These are phyloP conservation scores for Clarias platycephalus DNA, from an alignment of 2,797 vertebrate genomes.

Conservation along the genomic window DNA sequence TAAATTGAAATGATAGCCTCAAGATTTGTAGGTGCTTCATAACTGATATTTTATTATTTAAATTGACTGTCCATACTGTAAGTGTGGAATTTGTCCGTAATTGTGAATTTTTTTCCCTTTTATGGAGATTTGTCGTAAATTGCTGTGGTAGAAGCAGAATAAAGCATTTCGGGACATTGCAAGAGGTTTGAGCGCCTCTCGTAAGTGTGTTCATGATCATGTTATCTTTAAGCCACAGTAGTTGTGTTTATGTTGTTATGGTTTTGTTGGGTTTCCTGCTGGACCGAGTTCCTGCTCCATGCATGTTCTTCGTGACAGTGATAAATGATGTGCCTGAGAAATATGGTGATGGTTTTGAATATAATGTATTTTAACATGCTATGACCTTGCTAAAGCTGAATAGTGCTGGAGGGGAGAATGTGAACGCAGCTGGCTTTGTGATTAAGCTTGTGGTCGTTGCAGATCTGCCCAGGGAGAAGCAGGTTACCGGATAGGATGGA, in stretches of 20 bases:
- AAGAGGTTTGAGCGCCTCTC: no score
- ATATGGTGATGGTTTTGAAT: background rate
- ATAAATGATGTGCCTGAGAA: slow-evolving; percentile 43
- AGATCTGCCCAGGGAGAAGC: slow-evolving; percentile 44
- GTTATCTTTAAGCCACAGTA: background rate
- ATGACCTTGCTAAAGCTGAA: background rate
- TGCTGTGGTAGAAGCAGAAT: no score
- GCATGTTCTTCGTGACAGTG: slow-evolving; percentile 33
- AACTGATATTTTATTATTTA: no score
- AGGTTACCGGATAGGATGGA: slow-evolving; percentile 39
- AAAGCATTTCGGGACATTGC: no score
- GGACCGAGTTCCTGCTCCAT: slow-evolving; percentile 1
- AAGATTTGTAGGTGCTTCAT: no score
- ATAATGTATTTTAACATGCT: background rate
- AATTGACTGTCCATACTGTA: no score
- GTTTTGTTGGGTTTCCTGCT: slow-evolving; percentile 31
- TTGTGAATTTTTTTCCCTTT: no score
- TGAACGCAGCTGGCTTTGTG: slow-evolving; percentile 49
- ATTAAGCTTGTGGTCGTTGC: slow-evolving; percentile 51
- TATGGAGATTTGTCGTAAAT: no score
- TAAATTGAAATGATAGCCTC: no score
- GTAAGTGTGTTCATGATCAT: background rate
- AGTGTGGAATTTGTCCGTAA: no score
- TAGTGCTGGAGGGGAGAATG: background rate
- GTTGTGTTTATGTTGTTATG: slow-evolving; percentile 24